Conservation (phyloP, 2,888 invertebrate genomes). For the Trachelus iudaicus region DNA sequence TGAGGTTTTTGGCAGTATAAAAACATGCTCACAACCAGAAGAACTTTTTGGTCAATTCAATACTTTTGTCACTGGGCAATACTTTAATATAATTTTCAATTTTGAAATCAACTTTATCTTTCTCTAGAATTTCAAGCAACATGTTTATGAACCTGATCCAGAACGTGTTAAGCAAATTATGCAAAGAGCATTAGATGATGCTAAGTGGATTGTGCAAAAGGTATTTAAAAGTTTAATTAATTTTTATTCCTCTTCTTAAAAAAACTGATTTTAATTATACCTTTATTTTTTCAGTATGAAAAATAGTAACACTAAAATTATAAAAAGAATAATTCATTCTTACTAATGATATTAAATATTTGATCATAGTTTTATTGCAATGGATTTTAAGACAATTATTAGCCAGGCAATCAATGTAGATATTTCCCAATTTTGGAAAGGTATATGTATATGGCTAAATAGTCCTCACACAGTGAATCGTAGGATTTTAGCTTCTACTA, state of each 20-base stretch:
- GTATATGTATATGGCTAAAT: constrained; percentile 72
- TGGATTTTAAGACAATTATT: constrained; percentile 41
- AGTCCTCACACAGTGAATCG: constrained; percentile 81
- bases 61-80: too few relatives aligned
- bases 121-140: constrained; percentile 80
- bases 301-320: background rate
- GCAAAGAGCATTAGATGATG: constrained; percentile 77
- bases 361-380: constrained; percentile 17
- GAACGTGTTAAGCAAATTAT: constrained; percentile 80
- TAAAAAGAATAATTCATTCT: constrained; percentile 5
- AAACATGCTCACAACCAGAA: too few relatives aligned
- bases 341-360: constrained; percentile 10
- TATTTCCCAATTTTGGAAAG: constrained; percentile 72
- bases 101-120: constrained; percentile 24
- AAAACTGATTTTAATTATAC: constrained; percentile 8
- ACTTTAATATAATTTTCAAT: too few relatives aligned
- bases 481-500: constrained; percentile 71
- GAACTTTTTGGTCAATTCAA: too few relatives aligned
- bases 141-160: constrained; percentile 78
- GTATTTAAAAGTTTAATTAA: constrained; percentile 60
- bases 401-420: constrained; percentile 42
- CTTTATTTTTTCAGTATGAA: background rate
- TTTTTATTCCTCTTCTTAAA: too few relatives aligned
- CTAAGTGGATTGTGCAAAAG: constrained; percentile 83
- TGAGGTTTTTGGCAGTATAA: too few relatives aligned